Evolutionary conservation across 2,113 vertebrate genomes (phyloP).

Genomic region (Halichoerus grypus): DNA sequence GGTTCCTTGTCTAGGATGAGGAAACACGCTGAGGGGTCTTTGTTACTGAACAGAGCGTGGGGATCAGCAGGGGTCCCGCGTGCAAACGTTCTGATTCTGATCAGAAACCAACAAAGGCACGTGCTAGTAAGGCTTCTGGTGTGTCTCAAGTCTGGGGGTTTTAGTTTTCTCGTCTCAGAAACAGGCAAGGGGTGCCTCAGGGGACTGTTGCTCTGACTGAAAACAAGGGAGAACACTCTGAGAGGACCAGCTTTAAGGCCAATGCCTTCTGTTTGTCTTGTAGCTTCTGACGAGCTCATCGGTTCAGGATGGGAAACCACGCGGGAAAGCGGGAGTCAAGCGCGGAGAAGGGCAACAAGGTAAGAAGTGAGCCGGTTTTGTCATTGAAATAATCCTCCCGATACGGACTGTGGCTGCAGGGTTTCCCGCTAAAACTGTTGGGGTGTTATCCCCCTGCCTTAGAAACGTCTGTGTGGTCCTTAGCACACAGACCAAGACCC

Average conservation of each 20-base stretch:
- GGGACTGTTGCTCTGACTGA: background rate
- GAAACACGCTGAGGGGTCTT: fast-evolving
- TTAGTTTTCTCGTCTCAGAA: background rate
- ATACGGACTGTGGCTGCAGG: no score
- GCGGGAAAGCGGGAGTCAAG: slow-evolving; percentile 84
- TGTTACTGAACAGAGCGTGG: background rate
- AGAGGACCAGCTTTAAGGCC: background rate
- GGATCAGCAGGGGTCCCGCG: fast-evolving
- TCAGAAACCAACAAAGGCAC: fast-evolving
- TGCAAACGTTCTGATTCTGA: fast-evolving
- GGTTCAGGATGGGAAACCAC: slow-evolving; percentile 87
- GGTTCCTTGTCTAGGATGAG: fast-evolving
- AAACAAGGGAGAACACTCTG: fast-evolving
- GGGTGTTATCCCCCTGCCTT: fast-evolving
- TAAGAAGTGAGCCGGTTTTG: slow-evolving; percentile 55
- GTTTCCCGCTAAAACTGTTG: background rate
- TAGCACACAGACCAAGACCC: background rate
- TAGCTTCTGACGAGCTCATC: slow-evolving; percentile 69
- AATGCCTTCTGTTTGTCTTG: slow-evolving; percentile 37
- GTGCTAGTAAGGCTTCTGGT: fast-evolving
- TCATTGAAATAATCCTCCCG: background rate
- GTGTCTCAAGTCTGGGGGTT: background rate
- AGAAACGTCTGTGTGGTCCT: background rate
- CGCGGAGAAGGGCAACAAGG: slow-evolving; percentile 81
- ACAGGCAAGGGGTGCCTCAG: fast-evolving